Evolutionary conservation across 2,113 vertebrate genomes (phyloP), one percentile per base, ranked within the genome.

Genomic region (Paracanthobrama guichenoti): DNA sequence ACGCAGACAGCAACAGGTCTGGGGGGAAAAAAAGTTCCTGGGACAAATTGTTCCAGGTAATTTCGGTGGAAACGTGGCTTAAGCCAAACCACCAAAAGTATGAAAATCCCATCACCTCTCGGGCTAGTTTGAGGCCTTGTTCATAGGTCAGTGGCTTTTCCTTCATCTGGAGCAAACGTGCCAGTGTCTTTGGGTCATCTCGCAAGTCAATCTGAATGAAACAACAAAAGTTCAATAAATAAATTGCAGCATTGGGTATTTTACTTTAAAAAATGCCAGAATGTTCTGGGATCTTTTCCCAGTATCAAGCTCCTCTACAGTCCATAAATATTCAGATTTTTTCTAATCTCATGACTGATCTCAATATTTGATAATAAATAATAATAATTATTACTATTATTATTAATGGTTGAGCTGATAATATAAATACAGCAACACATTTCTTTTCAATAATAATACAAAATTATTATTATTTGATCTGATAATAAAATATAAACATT

Each of bases 101-200:
- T 77, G 39, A 71, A 24, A 48, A 82, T 50, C 14, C 50, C 71
- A 60, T 57, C 93, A 97, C 96, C 95, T 95, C 94, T 91, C 95
- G 96, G 0, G 96, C 95, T 22, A 97, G 92, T 87, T 96, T 97
- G 88, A 96, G 94, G 4, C 96, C 96, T 0, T 97, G 96, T 90
- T 97, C 96, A 0, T 96, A 96, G 39, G 95, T 96, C 86, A 97
- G 92, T 53, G 96, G 96, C 78, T 96, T 97, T 89, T 97, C 96
- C 89, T 97, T 97, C 96, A 97, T 96, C 50, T 96, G 95, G 50
- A 96, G 93, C 82, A 97, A 90, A n/a, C 96, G 94, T 0, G 94
- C 94, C 93, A 97, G 91, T 24, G 96, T 97, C 93, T 96, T 97
- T 78, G 96, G 95, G 85, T 96, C 96, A 83, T 97, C 96, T 3